Conservation (phyloP, 2,113 vertebrate species). For the Plectropomus leopardus region DNA sequence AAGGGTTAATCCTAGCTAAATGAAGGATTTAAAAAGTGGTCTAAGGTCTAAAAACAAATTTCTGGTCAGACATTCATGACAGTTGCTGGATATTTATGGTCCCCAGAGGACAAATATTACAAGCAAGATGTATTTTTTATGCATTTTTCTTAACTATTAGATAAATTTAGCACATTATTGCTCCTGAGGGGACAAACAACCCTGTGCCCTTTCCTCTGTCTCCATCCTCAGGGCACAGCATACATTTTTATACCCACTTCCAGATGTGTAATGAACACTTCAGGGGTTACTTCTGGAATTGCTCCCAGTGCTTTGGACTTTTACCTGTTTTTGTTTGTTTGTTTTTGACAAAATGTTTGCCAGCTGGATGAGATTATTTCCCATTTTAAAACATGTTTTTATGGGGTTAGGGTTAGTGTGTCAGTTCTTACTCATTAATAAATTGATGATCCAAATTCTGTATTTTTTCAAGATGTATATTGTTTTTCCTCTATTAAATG, state of each 20-base stretch:
- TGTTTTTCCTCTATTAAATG: background rate
- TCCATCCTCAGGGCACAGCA: background rate
- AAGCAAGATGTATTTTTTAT: background rate
- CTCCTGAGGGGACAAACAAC: background rate
- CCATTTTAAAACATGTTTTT: background rate
- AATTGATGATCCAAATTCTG: background rate
- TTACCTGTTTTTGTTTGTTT: background rate
- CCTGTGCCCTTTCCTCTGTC: background rate
- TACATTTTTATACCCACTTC: background rate
- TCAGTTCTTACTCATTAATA: background rate
- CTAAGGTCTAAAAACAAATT: background rate
- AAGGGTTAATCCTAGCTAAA: background rate
- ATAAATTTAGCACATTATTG: background rate
- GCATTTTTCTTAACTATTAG: background rate
- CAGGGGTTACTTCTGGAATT: background rate
- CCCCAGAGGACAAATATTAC: background rate
- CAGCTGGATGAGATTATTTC: background rate
- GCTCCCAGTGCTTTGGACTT: background rate
- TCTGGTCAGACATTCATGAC: background rate
- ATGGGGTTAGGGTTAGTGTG: too few species aligned
- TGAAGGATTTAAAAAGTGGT: background rate
- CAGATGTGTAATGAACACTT: background rate
- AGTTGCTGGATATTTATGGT: background rate
- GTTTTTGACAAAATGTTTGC: background rate
- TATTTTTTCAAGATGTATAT: background rate